Conservation (phyloP, 2,113 vertebrate species). For the Oryzias curvinotus region DNA sequence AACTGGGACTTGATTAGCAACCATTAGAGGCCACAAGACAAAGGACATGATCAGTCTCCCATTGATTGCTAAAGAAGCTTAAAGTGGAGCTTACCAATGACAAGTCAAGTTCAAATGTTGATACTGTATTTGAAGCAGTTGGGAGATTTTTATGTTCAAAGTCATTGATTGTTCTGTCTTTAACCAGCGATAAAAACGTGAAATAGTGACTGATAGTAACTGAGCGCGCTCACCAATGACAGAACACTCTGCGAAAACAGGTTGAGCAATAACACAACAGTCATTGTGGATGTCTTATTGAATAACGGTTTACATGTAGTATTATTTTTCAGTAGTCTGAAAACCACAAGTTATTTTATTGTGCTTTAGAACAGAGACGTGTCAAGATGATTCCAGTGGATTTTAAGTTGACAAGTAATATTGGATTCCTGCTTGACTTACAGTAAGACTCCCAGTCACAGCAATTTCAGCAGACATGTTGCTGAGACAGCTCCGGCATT, state of each 20-base stretch:
- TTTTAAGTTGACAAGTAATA: constrained; percentile 58
- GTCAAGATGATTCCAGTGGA: constrained; percentile 32
- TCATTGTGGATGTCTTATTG: constrained; percentile 1
- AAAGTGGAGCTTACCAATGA: constrained; percentile 20
- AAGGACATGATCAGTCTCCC: constrained; percentile 7
- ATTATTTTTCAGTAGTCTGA: constrained; percentile 3
- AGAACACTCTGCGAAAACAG: not conserved
- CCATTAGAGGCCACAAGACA: constrained; percentile 4
- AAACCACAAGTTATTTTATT: constrained; percentile 29
- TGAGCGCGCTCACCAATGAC: not conserved
- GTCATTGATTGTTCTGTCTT: constrained; percentile 2
- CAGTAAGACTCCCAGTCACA: constrained; percentile 67
- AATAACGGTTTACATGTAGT: constrained; percentile 8
- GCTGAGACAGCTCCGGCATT: constrained; percentile 79
- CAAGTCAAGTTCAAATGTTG: constrained; percentile 13
- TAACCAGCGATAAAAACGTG: not conserved
- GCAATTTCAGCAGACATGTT: constrained; percentile 73
- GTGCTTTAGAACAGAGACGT: constrained; percentile 29
- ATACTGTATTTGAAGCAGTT: constrained; percentile 19
- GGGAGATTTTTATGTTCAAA: constrained; percentile 1
- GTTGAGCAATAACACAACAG: constrained; percentile 4
- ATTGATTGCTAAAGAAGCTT: constrained; percentile 2
- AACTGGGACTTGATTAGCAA: not conserved
- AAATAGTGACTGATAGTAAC: not conserved
- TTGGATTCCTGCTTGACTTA: constrained; percentile 63